These are phyloP conservation scores for Tetraneura akinire DNA, from an alignment of 1,140 invertebrate genomes.

Conservation along the genomic window DNA sequence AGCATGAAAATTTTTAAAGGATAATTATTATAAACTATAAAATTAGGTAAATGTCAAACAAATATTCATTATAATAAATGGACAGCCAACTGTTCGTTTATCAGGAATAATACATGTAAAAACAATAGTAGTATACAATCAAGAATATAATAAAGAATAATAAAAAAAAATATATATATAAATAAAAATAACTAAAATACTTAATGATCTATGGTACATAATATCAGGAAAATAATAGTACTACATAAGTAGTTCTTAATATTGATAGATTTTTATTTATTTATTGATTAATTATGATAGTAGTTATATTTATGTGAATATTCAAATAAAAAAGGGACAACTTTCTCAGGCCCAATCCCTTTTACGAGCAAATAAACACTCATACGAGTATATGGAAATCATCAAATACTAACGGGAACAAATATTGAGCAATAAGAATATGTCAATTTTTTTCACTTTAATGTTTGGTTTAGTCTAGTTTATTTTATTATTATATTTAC, in stretches of 20 bases:
- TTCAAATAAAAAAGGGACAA: slow-evolving; percentile 1
- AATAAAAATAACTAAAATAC: slow-evolving; percentile 39
- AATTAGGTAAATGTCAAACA: slow-evolving; percentile 26
- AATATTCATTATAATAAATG: slow-evolving; percentile 36
- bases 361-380: slow-evolving; percentile 9
- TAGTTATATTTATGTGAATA: not conserved
- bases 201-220: slow-evolving; percentile 21
- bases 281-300: not conserved
- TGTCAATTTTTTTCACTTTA: slow-evolving; percentile 17
- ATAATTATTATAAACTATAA: not conserved
- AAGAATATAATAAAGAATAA: slow-evolving; percentile 33
- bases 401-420: slow-evolving; percentile 18
- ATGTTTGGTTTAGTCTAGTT: not conserved
- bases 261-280: not conserved
- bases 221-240: slow-evolving; percentile 41
- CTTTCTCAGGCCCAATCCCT: not conserved
- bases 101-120: slow-evolving; percentile 20
- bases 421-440: slow-evolving; percentile 49
- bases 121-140: slow-evolving; percentile 17
- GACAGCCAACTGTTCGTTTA: slow-evolving; percentile 23
- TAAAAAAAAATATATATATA: slow-evolving; percentile 18
- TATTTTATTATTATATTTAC: slow-evolving; percentile 7
- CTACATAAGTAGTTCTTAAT: not conserved
- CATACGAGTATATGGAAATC: slow-evolving; percentile 8
- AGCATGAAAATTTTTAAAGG: too few relatives aligned